Conservation (phyloP, 1,140 invertebrate genomes). For the Rhagoletis pomonella region DNA sequence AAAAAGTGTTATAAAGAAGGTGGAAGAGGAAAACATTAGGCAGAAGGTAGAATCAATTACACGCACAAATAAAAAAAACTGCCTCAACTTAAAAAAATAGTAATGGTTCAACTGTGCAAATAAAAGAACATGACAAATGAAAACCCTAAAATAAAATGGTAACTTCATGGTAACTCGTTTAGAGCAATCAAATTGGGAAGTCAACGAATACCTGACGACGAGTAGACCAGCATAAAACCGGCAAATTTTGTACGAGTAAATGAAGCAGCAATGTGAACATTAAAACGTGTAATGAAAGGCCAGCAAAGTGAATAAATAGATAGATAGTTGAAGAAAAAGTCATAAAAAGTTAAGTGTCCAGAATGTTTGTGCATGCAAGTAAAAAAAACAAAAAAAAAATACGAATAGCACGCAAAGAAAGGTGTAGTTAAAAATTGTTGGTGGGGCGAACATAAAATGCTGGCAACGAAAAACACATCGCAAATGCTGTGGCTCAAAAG, state of each 20-base stretch:
- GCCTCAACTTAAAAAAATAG: background rate
- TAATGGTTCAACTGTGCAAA: background rate
- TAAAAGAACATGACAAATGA: background rate
- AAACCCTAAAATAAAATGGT: background rate
- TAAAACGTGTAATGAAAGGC: too few species aligned
- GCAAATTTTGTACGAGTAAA: too few species aligned
- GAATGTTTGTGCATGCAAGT: too few species aligned
- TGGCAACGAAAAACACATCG: background rate
- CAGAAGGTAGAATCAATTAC: background rate
- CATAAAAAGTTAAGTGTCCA: too few species aligned
- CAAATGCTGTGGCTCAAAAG: background rate
- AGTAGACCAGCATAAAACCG: too few species aligned
- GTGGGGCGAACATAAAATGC: background rate
- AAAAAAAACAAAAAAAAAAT: too few species aligned
- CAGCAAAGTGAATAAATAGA: too few species aligned
- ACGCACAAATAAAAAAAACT: background rate
- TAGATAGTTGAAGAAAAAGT: too few species aligned
- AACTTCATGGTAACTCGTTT: background rate
- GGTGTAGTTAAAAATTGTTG: background rate
- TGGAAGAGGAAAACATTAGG: too few species aligned
- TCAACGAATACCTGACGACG: background rate
- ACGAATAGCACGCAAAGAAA: background rate
- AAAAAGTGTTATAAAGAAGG: too few species aligned
- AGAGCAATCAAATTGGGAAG: background rate
- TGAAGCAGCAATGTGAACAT: too few species aligned